Evolutionary conservation across 1,140 invertebrate species (phyloP), one percentile per base, ranked within the genome.

Genomic region (Drosophila micromelanica): DNA sequence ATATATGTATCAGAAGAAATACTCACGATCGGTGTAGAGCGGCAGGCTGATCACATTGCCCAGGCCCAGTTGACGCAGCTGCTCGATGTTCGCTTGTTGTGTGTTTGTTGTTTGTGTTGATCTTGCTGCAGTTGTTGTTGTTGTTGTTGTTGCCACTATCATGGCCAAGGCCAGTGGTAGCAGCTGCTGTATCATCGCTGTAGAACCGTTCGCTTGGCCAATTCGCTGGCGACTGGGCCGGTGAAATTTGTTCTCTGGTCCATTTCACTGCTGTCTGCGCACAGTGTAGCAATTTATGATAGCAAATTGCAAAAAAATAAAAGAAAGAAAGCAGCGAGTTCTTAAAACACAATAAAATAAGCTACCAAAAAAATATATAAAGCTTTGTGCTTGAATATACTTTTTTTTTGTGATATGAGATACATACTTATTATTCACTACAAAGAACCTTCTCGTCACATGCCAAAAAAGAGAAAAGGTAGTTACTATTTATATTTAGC

Each of bases 31-130:
- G n/a, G 15, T 89, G 38, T 84, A 89, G 6, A 72, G 46, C 3
- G 84, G 84, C 30, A 84, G 37, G 46, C 80, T 80, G 59, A 85
- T 20, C 5, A 84, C 54, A 48, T 89, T 90, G 6, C 84, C 85
- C 7, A 89, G 23, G 0, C 84, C 84, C 42, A 89, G 20, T 17
- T 49, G 69, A 2, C 51, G 42, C n/a, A 89, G 23, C 7, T 49
- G 52, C 8, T 80, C 59, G 12, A 77, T 4, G 6, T 61, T 37
- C n/a, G 52, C 4, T 2, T 12, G 37, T 11, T 49, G 38, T 32
- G 15, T 11, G 4, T 37, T 12, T 5, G 4, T 32, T 7, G 38
- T 27, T 9, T 13, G 23, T 48, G 32, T 15, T 20, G 54, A 8
- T n/a, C 35, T 35, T 7, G 23, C 42, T 35, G 37, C 35, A n/a